Conservation (phyloP, 2,113 vertebrate species). For the Lepus timidus region DNA sequence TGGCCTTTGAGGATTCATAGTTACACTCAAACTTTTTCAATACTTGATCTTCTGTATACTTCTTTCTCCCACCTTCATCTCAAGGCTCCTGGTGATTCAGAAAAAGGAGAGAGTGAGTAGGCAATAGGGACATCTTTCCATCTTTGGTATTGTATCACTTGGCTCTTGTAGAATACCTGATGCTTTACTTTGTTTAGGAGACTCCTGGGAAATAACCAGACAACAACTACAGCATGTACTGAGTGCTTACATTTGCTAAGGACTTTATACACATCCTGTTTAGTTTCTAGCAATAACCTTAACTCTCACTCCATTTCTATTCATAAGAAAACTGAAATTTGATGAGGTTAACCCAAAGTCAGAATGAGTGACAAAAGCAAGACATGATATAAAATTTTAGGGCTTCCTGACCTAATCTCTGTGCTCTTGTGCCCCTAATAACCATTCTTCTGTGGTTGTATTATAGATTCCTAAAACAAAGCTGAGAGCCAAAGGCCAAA, state of each 20-base stretch:
- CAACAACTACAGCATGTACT: not conserved
- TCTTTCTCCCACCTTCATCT: not conserved
- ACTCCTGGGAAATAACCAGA: not conserved
- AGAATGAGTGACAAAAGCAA: not conserved
- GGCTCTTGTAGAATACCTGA: not conserved
- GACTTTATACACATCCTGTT: not conserved
- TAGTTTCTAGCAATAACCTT: not conserved
- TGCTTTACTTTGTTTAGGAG: not conserved
- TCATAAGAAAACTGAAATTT: not conserved
- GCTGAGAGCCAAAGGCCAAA: not conserved
- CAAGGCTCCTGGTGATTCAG: not conserved
- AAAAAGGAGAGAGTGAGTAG: not conserved
- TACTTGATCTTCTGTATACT: not conserved
- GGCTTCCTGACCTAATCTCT: not conserved
- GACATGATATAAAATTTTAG: not conserved
- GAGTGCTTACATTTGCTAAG: conserved; percentile 6
- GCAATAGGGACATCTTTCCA: not conserved
- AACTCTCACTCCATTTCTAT: not conserved
- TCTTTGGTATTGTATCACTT: not conserved
- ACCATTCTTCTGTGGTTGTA: not conserved
- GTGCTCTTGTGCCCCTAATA: not conserved
- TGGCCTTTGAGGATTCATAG: not conserved
- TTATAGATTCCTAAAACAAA: not conserved
- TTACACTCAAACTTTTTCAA: conserved; percentile 5
- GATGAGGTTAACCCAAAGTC: not conserved